Percentiles rank a stretch among this genome's conserved stretches.
Conservation (phyloP, 2,113 vertebrate genomes). For the Aptenodytes patagonicus region DNA sequence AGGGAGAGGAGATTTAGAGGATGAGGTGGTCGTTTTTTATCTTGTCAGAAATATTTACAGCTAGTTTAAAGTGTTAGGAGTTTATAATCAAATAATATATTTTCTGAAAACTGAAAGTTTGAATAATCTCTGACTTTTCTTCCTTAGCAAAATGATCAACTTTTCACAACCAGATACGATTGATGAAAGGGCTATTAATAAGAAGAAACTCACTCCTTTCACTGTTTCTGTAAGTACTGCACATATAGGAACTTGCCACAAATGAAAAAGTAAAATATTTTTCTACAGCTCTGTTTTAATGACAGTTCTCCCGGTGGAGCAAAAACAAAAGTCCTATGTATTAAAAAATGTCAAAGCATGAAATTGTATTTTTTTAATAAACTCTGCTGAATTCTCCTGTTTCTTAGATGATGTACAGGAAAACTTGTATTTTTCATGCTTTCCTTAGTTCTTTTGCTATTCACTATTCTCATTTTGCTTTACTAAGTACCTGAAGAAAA, state of each 20-base stretch:
- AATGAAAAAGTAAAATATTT: background rate
- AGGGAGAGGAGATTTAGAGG: background rate
- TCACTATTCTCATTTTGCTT: background rate
- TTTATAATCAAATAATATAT: background rate
- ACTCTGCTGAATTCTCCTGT: background rate
- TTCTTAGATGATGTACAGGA: background rate
- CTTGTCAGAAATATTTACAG: background rate
- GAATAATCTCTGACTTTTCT: constrained; percentile 39
- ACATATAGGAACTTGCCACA: background rate
- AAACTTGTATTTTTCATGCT: background rate
- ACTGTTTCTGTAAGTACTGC: constrained; percentile 87
- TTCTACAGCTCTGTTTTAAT: background rate
- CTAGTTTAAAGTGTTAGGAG: background rate
- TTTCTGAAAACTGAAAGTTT: background rate
- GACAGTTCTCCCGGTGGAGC: background rate
- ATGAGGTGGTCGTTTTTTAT: background rate
- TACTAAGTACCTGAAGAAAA: background rate
- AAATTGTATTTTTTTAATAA: background rate
- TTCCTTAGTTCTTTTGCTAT: background rate
- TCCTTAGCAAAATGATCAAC: constrained; percentile 96
- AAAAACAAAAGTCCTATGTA: background rate
- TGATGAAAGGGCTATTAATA: constrained; percentile 97
- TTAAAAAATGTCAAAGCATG: background rate
- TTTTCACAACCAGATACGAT: constrained; percentile 94
- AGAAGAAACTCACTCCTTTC: constrained; percentile 90